Conservation (phyloP, 2,797 vertebrate genomes). For the Microctenopoma steveboyesi region DNA sequence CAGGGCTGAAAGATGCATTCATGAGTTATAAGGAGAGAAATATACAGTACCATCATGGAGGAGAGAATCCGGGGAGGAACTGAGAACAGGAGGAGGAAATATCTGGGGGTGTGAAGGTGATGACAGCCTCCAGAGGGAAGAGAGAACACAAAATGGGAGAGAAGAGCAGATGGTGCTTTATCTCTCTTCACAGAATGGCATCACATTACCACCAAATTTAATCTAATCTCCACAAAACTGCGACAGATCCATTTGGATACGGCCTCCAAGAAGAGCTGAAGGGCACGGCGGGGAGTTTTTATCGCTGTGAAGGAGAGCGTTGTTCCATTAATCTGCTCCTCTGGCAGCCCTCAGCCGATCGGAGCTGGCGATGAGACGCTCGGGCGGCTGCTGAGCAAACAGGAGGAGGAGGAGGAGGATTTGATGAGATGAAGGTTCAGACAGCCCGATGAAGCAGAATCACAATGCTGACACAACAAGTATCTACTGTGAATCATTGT, state of each 20-base stretch:
- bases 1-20: slow-evolving; percentile 26
- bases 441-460: slow-evolving; percentile 6
- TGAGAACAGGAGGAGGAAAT: background rate
- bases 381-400: slow-evolving; percentile 31
- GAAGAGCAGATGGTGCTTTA: slow-evolving; percentile 71
- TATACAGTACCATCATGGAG: background rate
- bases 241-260: slow-evolving; percentile 71
- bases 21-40: slow-evolving; percentile 11
- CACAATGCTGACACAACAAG: background rate
- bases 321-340: slow-evolving; percentile 61
- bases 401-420: slow-evolving; percentile 14
- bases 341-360: slow-evolving; percentile 46
- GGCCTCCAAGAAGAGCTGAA: slow-evolving; percentile 47
- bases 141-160: slow-evolving; percentile 31
- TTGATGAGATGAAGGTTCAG: slow-evolving; percentile 11
- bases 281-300: slow-evolving; percentile 38
- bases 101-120: slow-evolving; percentile 44
- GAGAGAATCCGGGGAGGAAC: slow-evolving; percentile 2
- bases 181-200: slow-evolving; percentile 65
- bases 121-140: slow-evolving; percentile 16
- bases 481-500: background rate
- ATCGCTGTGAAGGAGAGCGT: slow-evolving; percentile 54
- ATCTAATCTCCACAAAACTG: slow-evolving; percentile 73
- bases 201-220: slow-evolving; percentile 68
- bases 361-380: slow-evolving; percentile 27